Conservation (phyloP, 1,140 invertebrate species). For the Eriosoma lanigerum region DNA sequence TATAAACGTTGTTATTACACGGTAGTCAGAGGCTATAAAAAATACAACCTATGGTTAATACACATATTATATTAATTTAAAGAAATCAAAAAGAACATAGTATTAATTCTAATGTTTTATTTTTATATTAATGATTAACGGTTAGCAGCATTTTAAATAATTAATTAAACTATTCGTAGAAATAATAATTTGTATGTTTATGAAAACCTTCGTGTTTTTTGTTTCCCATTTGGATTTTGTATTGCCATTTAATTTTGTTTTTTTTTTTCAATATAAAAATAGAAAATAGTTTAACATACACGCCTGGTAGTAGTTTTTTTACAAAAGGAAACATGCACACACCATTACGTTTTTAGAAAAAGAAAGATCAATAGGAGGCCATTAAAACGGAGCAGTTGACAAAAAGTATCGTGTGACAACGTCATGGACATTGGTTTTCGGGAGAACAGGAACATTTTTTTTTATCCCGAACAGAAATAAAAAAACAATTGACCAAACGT, state of each 20-base stretch:
- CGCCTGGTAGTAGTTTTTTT: background rate
- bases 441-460: background rate
- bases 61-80: too few relatives aligned
- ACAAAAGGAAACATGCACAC: constrained; percentile 24
- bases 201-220: background rate
- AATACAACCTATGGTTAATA: too few relatives aligned
- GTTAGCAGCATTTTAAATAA: background rate
- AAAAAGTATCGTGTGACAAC: constrained; percentile 33
- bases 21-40: too few relatives aligned
- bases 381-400: constrained; percentile 10
- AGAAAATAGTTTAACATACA: constrained; percentile 9
- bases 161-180: background rate
- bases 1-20: too few relatives aligned
- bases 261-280: background rate
- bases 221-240: background rate
- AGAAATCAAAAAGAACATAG: too few relatives aligned
- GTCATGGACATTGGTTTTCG: background rate
- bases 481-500: constrained; percentile 8
- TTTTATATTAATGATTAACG: background rate
- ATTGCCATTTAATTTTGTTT: too few relatives aligned
- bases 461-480: background rate
- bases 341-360: constrained; percentile 32
- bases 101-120: too few relatives aligned
- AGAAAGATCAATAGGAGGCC: constrained; percentile 34
- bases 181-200: background rate